Evolutionary conservation across 2,888 invertebrate genomes (phyloP).

Genomic region (Dendrolimus houi): DNA sequence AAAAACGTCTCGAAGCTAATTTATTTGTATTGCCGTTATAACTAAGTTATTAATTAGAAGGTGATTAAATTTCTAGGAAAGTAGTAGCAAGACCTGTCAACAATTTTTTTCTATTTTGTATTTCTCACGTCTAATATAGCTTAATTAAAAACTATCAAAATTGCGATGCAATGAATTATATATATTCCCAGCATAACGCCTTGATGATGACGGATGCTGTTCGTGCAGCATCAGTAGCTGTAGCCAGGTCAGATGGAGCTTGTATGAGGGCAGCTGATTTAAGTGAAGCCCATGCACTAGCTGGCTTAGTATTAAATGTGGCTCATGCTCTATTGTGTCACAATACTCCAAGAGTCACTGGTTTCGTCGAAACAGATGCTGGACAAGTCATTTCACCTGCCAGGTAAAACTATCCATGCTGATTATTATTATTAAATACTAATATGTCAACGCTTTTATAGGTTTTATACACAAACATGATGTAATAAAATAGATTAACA

Average conservation of each 20-base stretch:
- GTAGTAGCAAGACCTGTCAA: too few species aligned
- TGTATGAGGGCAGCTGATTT: slow-evolving; percentile 45
- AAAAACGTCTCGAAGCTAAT: too few species aligned
- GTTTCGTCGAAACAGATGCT: slow-evolving; percentile 55
- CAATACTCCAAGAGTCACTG: slow-evolving; percentile 49
- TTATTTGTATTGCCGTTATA: too few species aligned
- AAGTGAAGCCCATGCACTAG: slow-evolving; percentile 62
- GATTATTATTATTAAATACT: background rate
- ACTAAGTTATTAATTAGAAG: too few species aligned
- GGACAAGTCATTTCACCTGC: slow-evolving; percentile 54
- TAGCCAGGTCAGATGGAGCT: slow-evolving; percentile 33
- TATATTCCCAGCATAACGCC: slow-evolving; percentile 40
- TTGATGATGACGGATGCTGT: slow-evolving; percentile 54
- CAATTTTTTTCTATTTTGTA: too few species aligned
- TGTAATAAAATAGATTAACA: too few species aligned
- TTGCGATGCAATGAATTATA: too few species aligned
- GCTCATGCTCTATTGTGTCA: slow-evolving; percentile 52
- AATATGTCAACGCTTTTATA: too few species aligned
- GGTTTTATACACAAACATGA: too few species aligned
- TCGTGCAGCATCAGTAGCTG: slow-evolving; percentile 34
- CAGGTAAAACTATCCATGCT: slow-evolving; percentile 29
- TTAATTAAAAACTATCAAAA: too few species aligned
- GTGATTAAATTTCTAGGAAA: too few species aligned
- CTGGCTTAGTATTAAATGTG: slow-evolving; percentile 52
- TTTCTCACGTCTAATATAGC: too few species aligned